Conservation (phyloP, 2,888 invertebrate species). For the Anoncus sp. region DNA sequence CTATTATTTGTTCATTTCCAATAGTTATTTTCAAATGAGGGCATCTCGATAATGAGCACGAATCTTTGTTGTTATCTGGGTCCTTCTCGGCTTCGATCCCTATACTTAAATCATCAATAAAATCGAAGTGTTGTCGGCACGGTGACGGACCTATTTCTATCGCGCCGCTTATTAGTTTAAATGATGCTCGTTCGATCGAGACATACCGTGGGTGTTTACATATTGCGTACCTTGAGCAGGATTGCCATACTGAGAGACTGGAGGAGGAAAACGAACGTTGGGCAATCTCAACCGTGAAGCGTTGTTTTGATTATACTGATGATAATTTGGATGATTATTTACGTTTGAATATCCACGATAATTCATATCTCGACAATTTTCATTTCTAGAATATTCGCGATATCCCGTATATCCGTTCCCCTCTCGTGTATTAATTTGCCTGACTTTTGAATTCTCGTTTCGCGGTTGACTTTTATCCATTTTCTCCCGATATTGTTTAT, state of each 20-base stretch:
- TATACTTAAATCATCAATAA: background rate
- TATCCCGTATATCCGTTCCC: background rate
- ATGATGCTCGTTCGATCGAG: background rate
- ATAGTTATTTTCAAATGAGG: background rate
- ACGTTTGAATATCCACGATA: background rate
- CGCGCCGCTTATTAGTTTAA: constrained; percentile 11
- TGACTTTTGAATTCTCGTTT: background rate
- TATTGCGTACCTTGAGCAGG: background rate
- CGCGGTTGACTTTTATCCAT: background rate
- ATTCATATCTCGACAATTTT: background rate
- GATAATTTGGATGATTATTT: background rate
- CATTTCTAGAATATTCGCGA: background rate
- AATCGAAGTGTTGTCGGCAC: constrained; percentile 10
- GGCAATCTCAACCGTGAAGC: background rate
- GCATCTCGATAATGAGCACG: background rate
- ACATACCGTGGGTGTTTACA: background rate
- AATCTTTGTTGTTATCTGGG: background rate
- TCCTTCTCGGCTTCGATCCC: background rate
- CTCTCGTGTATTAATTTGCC: background rate
- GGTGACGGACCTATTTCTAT: constrained; percentile 9
- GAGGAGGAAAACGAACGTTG: background rate
- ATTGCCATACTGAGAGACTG: background rate
- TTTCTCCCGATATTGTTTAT: background rate
- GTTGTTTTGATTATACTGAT: background rate
- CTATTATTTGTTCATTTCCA: background rate